These are phyloP conservation scores for Pollenia angustigena DNA, from an alignment of 2,888 invertebrate species.

Conservation along the genomic window DNA sequence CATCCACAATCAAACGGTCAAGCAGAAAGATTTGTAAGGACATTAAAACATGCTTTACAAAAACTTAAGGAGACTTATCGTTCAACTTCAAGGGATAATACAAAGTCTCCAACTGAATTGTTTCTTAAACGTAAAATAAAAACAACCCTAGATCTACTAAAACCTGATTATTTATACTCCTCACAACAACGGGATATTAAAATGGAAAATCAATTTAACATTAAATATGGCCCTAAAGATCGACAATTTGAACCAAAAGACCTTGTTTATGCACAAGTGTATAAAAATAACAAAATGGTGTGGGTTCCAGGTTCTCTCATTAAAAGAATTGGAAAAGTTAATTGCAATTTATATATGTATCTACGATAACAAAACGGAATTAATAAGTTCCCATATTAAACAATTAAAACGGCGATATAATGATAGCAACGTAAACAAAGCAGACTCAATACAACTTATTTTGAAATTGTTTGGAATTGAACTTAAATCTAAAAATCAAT, in stretches of 20 bases:
- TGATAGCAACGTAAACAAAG: background rate
- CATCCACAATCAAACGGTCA: conserved; percentile 8
- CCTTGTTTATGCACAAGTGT: conserved; percentile 28
- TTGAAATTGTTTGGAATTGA: conserved; percentile 8
- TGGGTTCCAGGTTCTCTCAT: conserved; percentile 16
- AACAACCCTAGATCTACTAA: too few relatives aligned
- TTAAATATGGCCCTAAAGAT: conserved; percentile 31
- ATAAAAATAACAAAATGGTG: conserved; percentile 25
- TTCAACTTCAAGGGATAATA: conserved; percentile 23
- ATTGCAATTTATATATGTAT: background rate
- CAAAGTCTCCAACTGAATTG: background rate
- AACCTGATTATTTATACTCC: too few relatives aligned
- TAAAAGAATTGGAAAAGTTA: conserved; percentile 4
- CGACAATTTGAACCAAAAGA: conserved; percentile 32
- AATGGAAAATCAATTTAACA: background rate
- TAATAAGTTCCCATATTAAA: conserved; percentile 24
- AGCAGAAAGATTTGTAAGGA: conserved; percentile 5
- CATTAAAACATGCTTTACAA: conserved; percentile 5
- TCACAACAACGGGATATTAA: too few relatives aligned
- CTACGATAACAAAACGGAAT: background rate
- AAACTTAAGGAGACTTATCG: conserved; percentile 20
- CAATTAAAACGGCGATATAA: conserved; percentile 23
- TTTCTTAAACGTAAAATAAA: too few relatives aligned
- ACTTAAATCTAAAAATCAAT: background rate
- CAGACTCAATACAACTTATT: conserved; percentile 10